Evolutionary conservation across 2,797 vertebrate genomes (phyloP).

Genomic region (Ctenochaetus hawaiiensis): DNA sequence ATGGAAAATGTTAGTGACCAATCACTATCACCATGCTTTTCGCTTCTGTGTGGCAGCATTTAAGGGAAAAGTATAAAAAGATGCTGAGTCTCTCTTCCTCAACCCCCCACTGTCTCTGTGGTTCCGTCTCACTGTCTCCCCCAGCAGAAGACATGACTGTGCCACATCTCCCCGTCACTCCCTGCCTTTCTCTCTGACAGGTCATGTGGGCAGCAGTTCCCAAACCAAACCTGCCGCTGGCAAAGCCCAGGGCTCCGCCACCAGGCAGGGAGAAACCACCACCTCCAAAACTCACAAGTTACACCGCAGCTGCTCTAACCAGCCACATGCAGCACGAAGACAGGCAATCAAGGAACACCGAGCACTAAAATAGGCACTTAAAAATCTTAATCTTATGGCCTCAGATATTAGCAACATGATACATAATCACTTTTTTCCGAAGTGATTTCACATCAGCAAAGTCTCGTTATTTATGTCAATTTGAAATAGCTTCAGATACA

Average conservation of each 20-base stretch:
- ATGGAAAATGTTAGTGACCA: neutral
- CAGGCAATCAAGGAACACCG: slow-evolving; percentile 22
- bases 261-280: slow-evolving; percentile 49
- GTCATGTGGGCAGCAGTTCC: slow-evolving; percentile 58
- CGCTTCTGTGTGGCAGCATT: slow-evolving; percentile 26
- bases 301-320: slow-evolving; percentile 37
- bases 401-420: neutral
- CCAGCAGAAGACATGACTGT: slow-evolving; percentile 33
- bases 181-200: slow-evolving; percentile 54
- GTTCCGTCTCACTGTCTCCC: slow-evolving; percentile 14
- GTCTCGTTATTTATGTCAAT: neutral
- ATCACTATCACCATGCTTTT: slow-evolving; percentile 15
- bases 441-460: neutral
- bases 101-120: neutral
- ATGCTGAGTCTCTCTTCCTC: slow-evolving; percentile 46
- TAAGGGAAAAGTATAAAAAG: slow-evolving; percentile 36
- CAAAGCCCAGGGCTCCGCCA: slow-evolving; percentile 68
- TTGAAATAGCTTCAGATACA: slow-evolving; percentile 1
- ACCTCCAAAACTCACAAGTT: slow-evolving; percentile 52
- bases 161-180: slow-evolving; percentile 46
- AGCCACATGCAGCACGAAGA: slow-evolving; percentile 35
- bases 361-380: neutral
- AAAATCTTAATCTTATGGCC: neutral
- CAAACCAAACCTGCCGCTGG: slow-evolving; percentile 66
- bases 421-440: neutral